These are phyloP conservation scores for Pangasius macronema DNA, from an alignment of 2,797 vertebrate species.

Conservation along the genomic window DNA sequence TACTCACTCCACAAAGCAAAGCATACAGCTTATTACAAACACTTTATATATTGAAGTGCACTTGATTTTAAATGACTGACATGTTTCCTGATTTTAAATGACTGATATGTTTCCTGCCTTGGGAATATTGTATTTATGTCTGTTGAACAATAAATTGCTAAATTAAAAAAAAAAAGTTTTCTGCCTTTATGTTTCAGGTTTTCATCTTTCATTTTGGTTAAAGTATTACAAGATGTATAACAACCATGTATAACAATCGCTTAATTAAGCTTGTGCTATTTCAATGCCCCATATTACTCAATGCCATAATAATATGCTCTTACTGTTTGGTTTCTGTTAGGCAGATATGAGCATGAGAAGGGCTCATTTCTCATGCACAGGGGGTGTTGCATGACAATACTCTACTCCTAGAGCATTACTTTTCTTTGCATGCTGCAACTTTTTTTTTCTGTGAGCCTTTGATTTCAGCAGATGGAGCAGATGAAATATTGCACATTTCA, in stretches of 20 bases:
- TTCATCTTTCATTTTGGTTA: neutral
- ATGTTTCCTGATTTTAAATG: constrained; percentile 74
- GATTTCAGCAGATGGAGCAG: constrained; percentile 51
- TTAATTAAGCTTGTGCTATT: constrained; percentile 14
- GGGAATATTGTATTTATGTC: constrained; percentile 70
- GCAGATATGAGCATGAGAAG: constrained; percentile 47
- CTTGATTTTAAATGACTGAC: constrained; percentile 75
- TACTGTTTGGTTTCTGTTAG: constrained; percentile 36
- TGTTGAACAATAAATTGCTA: constrained; percentile 80
- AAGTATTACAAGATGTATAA: neutral
- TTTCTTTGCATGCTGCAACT: constrained; percentile 45
- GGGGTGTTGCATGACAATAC: constrained; percentile 53
- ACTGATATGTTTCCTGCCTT: constrained; percentile 75
- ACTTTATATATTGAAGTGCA: constrained; percentile 74
- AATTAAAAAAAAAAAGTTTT: constrained; percentile 52
- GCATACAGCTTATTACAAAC: constrained; percentile 64
- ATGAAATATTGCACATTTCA: constrained; percentile 34
- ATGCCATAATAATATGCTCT: constrained; percentile 28
- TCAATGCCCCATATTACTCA: constrained; percentile 32
- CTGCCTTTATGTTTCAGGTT: neutral
- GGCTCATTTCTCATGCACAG: constrained; percentile 46
- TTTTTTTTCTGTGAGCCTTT: constrained; percentile 36
- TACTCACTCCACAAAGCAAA: constrained; percentile 69
- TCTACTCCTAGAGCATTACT: constrained; percentile 40
- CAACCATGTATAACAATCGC: neutral